A percentile compares a stretch with the other conserved stretches of the same genome.
phyloP scores from a whole-genome alignment of 2,797 vertebrate species.

The Artibeus jamaicensis region DNA sequence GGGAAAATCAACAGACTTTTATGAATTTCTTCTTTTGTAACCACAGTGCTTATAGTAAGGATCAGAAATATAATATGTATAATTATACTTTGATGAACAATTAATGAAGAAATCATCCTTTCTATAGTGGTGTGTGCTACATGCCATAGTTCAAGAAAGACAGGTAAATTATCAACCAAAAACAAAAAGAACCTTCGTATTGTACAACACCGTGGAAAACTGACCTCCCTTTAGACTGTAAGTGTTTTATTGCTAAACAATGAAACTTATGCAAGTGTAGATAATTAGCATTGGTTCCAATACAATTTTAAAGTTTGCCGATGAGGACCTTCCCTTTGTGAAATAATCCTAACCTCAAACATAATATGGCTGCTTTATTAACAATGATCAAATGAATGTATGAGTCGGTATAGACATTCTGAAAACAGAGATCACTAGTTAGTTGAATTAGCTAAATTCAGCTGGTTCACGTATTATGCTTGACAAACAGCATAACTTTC shows the following conservation, averaged over 20 bases:
- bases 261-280: neutral
- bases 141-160: neutral
- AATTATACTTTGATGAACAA: neutral
- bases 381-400: neutral
- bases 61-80: neutral
- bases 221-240: neutral
- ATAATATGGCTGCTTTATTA: neutral
- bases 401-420: neutral
- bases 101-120: neutral
- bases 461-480: neutral
- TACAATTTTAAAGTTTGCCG: neutral
- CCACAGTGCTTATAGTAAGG: neutral
- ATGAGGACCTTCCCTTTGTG: neutral
- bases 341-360: neutral
- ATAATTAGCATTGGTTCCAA: neutral
- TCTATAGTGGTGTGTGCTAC: neutral
- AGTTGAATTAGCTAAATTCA: neutral
- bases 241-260: neutral
- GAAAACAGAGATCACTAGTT: neutral
- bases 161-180: neutral
- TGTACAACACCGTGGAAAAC: neutral
- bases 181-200: neutral
- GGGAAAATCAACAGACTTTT: neutral
- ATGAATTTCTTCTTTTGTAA: conserved; percentile 5
- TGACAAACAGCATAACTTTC: neutral